Evolutionary conservation across 2,888 invertebrate genomes (phyloP).

Genomic region (Thalpophila matura): DNA sequence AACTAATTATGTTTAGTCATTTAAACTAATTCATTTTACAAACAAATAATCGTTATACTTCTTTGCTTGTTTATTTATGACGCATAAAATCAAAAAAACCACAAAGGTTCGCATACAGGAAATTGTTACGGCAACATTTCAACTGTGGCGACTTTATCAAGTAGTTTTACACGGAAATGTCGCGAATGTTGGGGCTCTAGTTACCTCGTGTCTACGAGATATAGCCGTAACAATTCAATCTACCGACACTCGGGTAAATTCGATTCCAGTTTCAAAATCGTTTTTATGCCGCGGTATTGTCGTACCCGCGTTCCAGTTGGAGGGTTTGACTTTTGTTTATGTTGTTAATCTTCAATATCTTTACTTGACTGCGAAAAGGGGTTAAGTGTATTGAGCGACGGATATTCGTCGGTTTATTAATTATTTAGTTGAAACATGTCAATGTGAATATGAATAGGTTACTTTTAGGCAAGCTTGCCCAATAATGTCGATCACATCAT

Average conservation of each 20-base stretch:
- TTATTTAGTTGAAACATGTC: no score
- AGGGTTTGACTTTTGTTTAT: slow-evolving; percentile 52
- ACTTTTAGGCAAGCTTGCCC: no score
- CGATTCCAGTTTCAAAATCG: slow-evolving; percentile 65
- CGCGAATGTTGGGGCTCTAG: slow-evolving; percentile 54
- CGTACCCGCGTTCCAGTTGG: slow-evolving; percentile 52
- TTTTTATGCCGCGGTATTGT: slow-evolving; percentile 63
- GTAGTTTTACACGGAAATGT: slow-evolving; percentile 61
- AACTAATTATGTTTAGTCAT: no score
- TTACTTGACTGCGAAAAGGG: not conserved
- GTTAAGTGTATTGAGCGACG: not conserved
- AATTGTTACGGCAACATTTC: slow-evolving; percentile 43
- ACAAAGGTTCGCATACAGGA: slow-evolving; percentile 11
- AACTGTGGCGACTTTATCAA: slow-evolving; percentile 62
- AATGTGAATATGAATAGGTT: no score
- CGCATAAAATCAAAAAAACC: slow-evolving; percentile 27
- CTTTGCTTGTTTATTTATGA: not conserved
- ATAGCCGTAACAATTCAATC: slow-evolving; percentile 74
- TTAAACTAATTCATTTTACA: no score
- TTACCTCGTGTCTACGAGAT: slow-evolving; percentile 66
- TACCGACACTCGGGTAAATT: slow-evolving; percentile 68
- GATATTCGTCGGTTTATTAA: no score
- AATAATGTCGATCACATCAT: no score
- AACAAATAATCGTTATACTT: no score
- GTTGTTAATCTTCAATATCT: slow-evolving; percentile 29